Percentiles rank a stretch among this genome's conserved stretches.
Conservation (phyloP, 1,140 invertebrate genomes). For the Mya arenaria region DNA sequence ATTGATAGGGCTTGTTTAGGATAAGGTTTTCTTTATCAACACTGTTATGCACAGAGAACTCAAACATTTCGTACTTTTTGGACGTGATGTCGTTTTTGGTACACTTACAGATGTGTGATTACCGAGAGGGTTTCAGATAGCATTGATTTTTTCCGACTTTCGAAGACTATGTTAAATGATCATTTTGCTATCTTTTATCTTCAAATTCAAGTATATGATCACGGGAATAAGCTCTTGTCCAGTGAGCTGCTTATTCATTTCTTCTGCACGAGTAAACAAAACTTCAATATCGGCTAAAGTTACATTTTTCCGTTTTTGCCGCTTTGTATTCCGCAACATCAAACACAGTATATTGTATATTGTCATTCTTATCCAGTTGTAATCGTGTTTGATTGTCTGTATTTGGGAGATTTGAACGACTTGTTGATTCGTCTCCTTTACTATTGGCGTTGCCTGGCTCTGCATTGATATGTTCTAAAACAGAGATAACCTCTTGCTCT, state of each 20-base stretch:
- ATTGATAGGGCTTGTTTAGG: conserved; percentile 8
- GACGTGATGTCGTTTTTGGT: neutral
- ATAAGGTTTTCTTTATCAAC: neutral
- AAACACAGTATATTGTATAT: neutral
- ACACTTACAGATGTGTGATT: neutral
- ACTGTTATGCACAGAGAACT: neutral
- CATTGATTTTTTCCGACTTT: conserved; percentile 16
- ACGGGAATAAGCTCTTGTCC: neutral
- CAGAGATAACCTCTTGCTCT: neutral
- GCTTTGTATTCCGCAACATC: neutral
- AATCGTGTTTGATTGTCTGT: no score
- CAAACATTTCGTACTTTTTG: neutral
- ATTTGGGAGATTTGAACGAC: no score
- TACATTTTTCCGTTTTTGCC: neutral
- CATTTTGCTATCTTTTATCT: neutral
- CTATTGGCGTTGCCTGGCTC: neutral
- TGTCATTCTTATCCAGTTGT: neutral
- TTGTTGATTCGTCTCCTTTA: no score
- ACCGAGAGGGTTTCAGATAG: neutral
- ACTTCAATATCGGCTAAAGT: neutral
- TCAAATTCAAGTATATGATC: neutral
- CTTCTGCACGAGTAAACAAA: neutral
- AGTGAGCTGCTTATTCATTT: neutral
- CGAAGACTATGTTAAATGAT: neutral
- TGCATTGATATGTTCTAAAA: neutral